Evolutionary conservation across 2,888 invertebrate species (phyloP).

Genomic region (Notodonta dromedarius): DNA sequence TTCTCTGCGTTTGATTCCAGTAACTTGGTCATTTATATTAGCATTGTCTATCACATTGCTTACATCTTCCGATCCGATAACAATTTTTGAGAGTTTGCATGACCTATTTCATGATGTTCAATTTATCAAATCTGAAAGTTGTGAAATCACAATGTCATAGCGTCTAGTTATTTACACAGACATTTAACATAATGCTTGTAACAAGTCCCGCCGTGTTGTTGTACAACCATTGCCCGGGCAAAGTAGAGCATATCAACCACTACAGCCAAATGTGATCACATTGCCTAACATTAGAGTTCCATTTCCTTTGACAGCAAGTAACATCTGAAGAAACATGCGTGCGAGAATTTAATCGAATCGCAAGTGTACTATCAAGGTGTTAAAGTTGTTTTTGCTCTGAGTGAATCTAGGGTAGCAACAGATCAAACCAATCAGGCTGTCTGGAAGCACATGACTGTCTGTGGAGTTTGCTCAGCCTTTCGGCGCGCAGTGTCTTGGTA

Average conservation of each 20-base stretch:
- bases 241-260: constrained; percentile 40
- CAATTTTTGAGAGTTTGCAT: not conserved
- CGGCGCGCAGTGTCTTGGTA: constrained; percentile 38
- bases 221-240: constrained; percentile 40
- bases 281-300: constrained; percentile 30
- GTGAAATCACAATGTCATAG: constrained; percentile 21
- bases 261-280: constrained; percentile 33
- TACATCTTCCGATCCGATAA: not conserved
- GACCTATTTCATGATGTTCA: constrained; percentile 9
- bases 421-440: constrained; percentile 52
- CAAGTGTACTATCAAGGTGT: constrained; percentile 24
- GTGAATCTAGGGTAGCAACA: constrained; percentile 50
- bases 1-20: not conserved
- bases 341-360: constrained; percentile 27
- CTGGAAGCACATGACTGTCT: constrained; percentile 49
- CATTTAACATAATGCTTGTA: constrained; percentile 49
- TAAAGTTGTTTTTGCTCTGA: constrained; percentile 42
- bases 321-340: constrained; percentile 28
- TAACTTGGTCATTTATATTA: not conserved
- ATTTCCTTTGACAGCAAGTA: constrained; percentile 33
- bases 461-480: constrained; percentile 55
- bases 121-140: constrained; percentile 10
- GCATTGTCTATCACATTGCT: not conserved
- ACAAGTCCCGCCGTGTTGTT: constrained; percentile 43
- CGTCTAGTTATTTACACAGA: constrained; percentile 46